Conservation (phyloP, 1,140 invertebrate species). For the Pteromalus puparum region DNA sequence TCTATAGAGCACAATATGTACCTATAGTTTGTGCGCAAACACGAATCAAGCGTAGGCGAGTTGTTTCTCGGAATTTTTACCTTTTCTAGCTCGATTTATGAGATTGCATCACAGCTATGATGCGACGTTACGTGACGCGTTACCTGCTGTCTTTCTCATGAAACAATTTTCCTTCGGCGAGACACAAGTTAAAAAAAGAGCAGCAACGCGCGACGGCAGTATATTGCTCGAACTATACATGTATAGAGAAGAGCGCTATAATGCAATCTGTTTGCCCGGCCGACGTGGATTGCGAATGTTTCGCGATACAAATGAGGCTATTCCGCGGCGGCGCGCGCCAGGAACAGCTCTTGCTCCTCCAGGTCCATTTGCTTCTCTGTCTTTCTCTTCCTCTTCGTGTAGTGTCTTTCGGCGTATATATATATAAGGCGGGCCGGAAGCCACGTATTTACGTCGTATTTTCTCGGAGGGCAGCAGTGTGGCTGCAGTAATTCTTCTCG, state of each 20-base stretch:
- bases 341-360: not conserved
- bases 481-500: conserved; percentile 36
- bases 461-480: conserved; percentile 7
- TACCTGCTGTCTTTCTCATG: too few relatives aligned
- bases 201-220: not conserved
- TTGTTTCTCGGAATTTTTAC: too few relatives aligned
- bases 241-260: conserved; percentile 48
- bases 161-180: too few relatives aligned
- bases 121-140: too few relatives aligned
- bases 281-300: conserved; percentile 52
- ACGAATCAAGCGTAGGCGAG: too few relatives aligned
- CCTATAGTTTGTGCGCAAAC: too few relatives aligned
- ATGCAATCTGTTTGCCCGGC: conserved; percentile 57
- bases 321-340: conserved; percentile 50
- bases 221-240: conserved; percentile 8
- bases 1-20: too few relatives aligned
- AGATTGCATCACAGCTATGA: too few relatives aligned
- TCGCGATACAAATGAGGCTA: conserved; percentile 62
- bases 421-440: conserved; percentile 29
- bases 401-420: conserved; percentile 42
- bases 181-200: too few relatives aligned
- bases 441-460: conserved; percentile 51
- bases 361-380: conserved; percentile 51
- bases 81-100: too few relatives aligned
- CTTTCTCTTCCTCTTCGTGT: not conserved